A percentile compares a stretch with the other conserved stretches of the same genome.
Evolutionary conservation across 1,140 invertebrate genomes (phyloP).

Genomic region (Cecropterus lyciades): DNA sequence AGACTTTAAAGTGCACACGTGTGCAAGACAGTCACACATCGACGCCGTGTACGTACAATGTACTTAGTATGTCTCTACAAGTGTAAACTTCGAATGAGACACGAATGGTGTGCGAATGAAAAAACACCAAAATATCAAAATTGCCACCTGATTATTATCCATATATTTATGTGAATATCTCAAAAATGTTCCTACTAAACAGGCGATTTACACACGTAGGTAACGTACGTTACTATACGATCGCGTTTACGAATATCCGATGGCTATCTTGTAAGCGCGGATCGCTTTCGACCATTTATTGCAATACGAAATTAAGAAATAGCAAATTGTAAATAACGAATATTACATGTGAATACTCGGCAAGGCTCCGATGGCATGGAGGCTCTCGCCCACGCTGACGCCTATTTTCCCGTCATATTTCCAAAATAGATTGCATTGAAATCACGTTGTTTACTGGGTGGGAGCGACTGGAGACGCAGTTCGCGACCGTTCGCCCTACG

Average conservation of each 20-base stretch:
- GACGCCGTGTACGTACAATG: too few species aligned
- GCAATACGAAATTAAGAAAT: slow-evolving; percentile 22
- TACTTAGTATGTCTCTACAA: too few species aligned
- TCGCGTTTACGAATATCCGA: too few species aligned
- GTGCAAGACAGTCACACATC: neutral
- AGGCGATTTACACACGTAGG: neutral
- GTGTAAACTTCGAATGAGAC: too few species aligned
- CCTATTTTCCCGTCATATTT: slow-evolving; percentile 78
- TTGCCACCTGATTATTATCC: too few species aligned
- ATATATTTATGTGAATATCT: too few species aligned
- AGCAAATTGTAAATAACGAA: slow-evolving; percentile 45
- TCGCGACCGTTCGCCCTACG: slow-evolving; percentile 66
- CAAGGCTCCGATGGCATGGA: slow-evolving; percentile 63
- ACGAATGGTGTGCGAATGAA: too few species aligned
- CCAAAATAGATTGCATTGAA: slow-evolving; percentile 83
- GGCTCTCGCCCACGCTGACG: slow-evolving; percentile 69
- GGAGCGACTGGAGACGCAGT: slow-evolving; percentile 76
- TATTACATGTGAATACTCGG: slow-evolving; percentile 45
- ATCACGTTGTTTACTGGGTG: slow-evolving; percentile 73
- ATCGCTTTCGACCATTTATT: slow-evolving; percentile 27
- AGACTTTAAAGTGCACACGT: neutral
- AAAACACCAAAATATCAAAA: too few species aligned
- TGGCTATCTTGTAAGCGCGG: neutral
- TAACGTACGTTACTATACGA: neutral
- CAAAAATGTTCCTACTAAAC: too few species aligned